These are phyloP conservation scores for Benitochromis conjunctus DNA, from an alignment of 2,113 vertebrate species.

Conservation along the genomic window DNA sequence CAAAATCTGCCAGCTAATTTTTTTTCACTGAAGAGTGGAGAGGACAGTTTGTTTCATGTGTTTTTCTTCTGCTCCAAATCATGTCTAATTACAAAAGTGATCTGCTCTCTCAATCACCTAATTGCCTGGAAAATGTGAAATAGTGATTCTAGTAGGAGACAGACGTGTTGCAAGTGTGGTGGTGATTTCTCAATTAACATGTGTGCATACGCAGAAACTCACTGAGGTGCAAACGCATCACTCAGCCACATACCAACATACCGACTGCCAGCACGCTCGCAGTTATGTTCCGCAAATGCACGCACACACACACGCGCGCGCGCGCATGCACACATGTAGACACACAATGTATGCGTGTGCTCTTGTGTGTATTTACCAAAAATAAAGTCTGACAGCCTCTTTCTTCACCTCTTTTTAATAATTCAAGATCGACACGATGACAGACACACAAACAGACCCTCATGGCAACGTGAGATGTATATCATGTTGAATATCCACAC, in stretches of 20 bases:
- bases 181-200: slow-evolving; percentile 39
- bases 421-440: slow-evolving; percentile 10
- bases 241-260: slow-evolving; percentile 1
- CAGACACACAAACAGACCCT: slow-evolving; percentile 13
- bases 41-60: background rate
- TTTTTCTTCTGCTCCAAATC: slow-evolving; percentile 42
- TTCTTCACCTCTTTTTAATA: background rate
- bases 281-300: background rate
- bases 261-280: background rate
- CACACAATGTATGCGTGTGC: background rate
- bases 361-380: background rate
- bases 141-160: slow-evolving; percentile 28
- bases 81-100: slow-evolving; percentile 47
- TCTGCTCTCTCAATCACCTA: slow-evolving; percentile 58
- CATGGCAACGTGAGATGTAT: slow-evolving; percentile 22
- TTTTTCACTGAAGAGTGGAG: background rate
- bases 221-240: slow-evolving; percentile 3
- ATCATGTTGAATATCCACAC: slow-evolving; percentile 46
- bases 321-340: background rate
- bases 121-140: slow-evolving; percentile 62
- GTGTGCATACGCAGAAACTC: background rate
- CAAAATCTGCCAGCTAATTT: background rate
- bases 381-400: background rate
- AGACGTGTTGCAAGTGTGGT: background rate
- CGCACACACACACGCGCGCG: background rate